Evolutionary conservation across 2,113 vertebrate genomes (phyloP).

Genomic region (Oreochromis niloticus): DNA sequence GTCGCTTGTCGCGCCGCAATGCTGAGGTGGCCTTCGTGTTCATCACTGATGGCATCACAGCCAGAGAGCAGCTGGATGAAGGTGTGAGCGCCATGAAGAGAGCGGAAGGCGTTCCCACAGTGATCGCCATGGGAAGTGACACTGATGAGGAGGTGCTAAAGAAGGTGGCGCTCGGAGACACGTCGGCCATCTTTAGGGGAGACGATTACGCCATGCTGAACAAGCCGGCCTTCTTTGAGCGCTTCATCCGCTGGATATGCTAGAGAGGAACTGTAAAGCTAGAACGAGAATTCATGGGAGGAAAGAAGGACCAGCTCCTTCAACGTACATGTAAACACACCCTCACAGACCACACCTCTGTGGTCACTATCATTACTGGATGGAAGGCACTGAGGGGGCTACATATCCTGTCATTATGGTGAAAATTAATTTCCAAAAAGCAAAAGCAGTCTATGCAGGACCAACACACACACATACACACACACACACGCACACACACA

Average conservation of each 20-base stretch:
- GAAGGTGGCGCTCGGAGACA: constrained; percentile 86
- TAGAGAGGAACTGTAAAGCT: constrained; percentile 56
- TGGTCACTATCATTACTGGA: constrained; percentile 15
- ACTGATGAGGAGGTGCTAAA: constrained; percentile 82
- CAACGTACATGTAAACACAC: constrained; percentile 12
- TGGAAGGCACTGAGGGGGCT: constrained; percentile 21
- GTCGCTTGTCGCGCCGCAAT: constrained; percentile 66
- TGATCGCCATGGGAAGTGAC: constrained; percentile 84
- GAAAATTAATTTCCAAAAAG: neutral
- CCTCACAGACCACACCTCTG: constrained; percentile 1
- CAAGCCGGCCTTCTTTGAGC: constrained; percentile 85
- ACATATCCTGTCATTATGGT: neutral
- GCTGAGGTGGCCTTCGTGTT: constrained; percentile 92
- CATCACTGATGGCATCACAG: constrained; percentile 88
- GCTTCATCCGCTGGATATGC: constrained; percentile 85
- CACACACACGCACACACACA: neutral
- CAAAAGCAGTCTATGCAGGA: neutral
- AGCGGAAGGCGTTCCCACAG: constrained; percentile 82
- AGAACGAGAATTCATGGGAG: constrained; percentile 24
- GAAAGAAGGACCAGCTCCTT: constrained; percentile 29
- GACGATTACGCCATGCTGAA: constrained; percentile 79
- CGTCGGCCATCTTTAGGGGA: constrained; percentile 84
- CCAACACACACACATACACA: neutral
- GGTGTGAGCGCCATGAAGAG: constrained; percentile 86
- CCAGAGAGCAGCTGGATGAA: constrained; percentile 82